Evolutionary conservation across 2,113 vertebrate species (phyloP).

Genomic region (Hassar affinis): DNA sequence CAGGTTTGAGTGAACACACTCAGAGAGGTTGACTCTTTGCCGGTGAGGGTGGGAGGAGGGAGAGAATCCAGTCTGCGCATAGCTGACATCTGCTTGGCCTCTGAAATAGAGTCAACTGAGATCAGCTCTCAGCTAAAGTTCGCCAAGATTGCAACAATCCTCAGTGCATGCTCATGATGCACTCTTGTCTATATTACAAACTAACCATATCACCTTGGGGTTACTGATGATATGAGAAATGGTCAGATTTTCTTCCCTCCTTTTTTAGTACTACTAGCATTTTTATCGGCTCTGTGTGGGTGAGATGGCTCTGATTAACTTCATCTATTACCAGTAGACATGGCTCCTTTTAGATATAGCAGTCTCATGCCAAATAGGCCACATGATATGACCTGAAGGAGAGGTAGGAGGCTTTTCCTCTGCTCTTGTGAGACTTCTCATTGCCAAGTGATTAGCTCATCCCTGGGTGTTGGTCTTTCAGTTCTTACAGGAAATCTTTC

Average conservation of each 20-base stretch:
- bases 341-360: slow-evolving; percentile 36
- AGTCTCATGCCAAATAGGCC: slow-evolving; percentile 8
- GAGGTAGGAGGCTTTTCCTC: slow-evolving; percentile 37
- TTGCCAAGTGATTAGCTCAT: slow-evolving; percentile 33
- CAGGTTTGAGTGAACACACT: slow-evolving; percentile 56
- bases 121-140: slow-evolving; percentile 31
- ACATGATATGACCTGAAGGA: slow-evolving; percentile 13
- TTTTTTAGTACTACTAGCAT: not conserved
- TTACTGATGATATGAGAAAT: not conserved
- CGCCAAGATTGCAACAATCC: slow-evolving; percentile 15
- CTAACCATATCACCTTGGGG: not conserved
- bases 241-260: not conserved
- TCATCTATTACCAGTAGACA: slow-evolving; percentile 29
- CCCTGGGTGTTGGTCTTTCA: slow-evolving; percentile 36
- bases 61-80: slow-evolving; percentile 55
- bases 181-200: slow-evolving; percentile 40
- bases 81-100: slow-evolving; percentile 20
- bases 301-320: slow-evolving; percentile 22
- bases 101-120: slow-evolving; percentile 12
- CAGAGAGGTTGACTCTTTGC: slow-evolving; percentile 53
- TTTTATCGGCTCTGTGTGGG: not conserved
- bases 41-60: slow-evolving; percentile 46
- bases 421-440: slow-evolving; percentile 21
- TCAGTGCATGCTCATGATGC: not conserved
- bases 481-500: not conserved